Evolutionary conservation across 2,888 invertebrate genomes (phyloP).

Genomic region (Chaetogeoica ovagalla): DNA sequence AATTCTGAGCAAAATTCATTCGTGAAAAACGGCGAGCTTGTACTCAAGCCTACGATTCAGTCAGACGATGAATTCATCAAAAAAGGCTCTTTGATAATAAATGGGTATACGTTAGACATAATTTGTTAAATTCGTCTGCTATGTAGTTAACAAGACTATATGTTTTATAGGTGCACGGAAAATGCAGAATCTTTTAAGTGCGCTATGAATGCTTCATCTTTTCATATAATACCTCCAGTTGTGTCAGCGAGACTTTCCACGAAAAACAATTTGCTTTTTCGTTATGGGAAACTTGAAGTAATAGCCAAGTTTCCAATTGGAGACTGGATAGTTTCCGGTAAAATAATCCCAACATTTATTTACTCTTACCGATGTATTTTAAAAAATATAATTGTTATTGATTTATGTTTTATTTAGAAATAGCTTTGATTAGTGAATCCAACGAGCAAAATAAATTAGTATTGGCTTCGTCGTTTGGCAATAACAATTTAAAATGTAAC

Average conservation of each 20-base stretch:
- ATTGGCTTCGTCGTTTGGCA: conserved; percentile 28
- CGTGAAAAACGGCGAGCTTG: conserved; percentile 45
- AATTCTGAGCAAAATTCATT: conserved; percentile 42
- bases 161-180: conserved; percentile 43
- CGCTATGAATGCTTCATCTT: conserved; percentile 55
- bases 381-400: not conserved
- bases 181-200: conserved; percentile 7
- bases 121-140: not conserved
- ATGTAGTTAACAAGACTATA: not conserved
- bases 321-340: conserved; percentile 79
- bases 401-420: conserved; percentile 27
- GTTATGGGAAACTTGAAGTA: conserved; percentile 71
- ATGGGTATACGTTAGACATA: not conserved
- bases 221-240: conserved; percentile 70
- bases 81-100: conserved; percentile 29
- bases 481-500: conserved; percentile 28
- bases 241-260: conserved; percentile 68
- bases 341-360: not conserved
- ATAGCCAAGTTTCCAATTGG: conserved; percentile 74
- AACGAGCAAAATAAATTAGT: conserved; percentile 40
- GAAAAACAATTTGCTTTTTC: conserved; percentile 68
- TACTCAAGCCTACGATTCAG: conserved; percentile 49
- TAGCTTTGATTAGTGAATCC: conserved; percentile 31
- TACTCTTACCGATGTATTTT: not conserved
- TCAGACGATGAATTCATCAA: conserved; percentile 23